These are phyloP conservation scores for Echinops telfairi DNA, from an alignment of 2,113 vertebrate genomes.

Conservation along the genomic window DNA sequence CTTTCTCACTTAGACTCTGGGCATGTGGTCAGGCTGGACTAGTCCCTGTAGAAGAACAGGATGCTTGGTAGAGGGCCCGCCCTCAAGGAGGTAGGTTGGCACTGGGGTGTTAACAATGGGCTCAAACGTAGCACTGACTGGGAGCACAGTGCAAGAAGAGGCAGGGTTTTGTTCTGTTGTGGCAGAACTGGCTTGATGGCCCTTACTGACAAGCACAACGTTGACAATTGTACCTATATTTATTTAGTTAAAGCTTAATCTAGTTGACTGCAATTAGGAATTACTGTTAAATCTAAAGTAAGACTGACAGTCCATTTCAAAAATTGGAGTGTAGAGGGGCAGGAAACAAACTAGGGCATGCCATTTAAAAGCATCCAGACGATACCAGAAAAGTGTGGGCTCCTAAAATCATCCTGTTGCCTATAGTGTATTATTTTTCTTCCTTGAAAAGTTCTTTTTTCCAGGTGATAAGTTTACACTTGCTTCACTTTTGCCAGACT, in stretches of 20 bases:
- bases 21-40: no score
- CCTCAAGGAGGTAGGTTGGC: no score
- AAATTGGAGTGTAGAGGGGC: conserved; percentile 29
- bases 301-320: not conserved
- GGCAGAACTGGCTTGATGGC: no score
- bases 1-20: no score
- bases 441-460: conserved; percentile 44
- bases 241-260: conserved; percentile 38
- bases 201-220: no score
- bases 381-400: conserved; percentile 2
- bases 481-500: conserved; percentile 37
- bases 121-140: no score
- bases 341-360: conserved; percentile 21
- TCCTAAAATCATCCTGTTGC: conserved; percentile 13
- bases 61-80: no score
- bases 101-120: no score
- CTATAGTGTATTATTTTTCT: not conserved
- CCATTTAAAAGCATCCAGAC: conserved; percentile 40
- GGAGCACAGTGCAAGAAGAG: no score
- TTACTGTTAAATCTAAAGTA: not conserved
- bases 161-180: no score
- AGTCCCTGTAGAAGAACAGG: no score
- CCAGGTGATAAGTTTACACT: not conserved
- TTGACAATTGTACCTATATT: not conserved
- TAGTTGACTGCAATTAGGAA: not conserved